A percentile compares a stretch with the other conserved stretches of the same genome.
These are phyloP conservation scores for Spondyliosoma cantharus DNA, from an alignment of 2,797 vertebrate genomes.

Conservation along the genomic window DNA sequence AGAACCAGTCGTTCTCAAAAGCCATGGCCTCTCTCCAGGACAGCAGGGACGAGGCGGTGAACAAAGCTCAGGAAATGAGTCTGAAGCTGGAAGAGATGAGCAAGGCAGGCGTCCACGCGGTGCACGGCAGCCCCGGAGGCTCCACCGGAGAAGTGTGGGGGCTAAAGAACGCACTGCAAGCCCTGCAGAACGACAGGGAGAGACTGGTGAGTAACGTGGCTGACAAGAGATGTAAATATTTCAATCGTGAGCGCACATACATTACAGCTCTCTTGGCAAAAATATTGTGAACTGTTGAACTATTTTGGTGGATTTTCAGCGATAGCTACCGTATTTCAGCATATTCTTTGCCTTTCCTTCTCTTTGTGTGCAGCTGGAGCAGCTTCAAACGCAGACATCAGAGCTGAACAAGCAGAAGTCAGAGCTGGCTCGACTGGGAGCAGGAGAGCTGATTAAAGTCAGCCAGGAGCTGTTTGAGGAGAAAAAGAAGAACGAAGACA, in stretches of 20 bases:
- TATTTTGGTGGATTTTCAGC: background rate
- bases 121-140: conserved; percentile 57
- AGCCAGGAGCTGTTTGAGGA: conserved; percentile 84
- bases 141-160: conserved; percentile 87
- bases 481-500: conserved; percentile 81
- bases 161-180: conserved; percentile 92
- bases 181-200: conserved; percentile 94
- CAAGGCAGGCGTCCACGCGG: conserved; percentile 64
- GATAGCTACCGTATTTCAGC: background rate
- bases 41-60: conserved; percentile 87
- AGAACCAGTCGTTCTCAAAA: conserved; percentile 91
- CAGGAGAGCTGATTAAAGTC: conserved; percentile 83
- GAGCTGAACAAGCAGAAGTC: conserved; percentile 86
- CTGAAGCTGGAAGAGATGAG: conserved; percentile 85
- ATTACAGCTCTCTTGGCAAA: background rate
- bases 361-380: conserved; percentile 84
- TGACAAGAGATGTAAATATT: conserved; percentile 7
- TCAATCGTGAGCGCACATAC: background rate
- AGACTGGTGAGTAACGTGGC: conserved; percentile 86
- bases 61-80: conserved; percentile 83
- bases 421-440: conserved; percentile 86
- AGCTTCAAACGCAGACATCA: conserved; percentile 86
- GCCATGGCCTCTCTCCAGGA: conserved; percentile 95
- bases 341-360: background rate
- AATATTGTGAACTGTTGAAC: background rate